Evolutionary conservation across 2,888 invertebrate genomes (phyloP), one percentile per base, ranked within the genome.

Genomic region (Ennomos quercinarius): DNA sequence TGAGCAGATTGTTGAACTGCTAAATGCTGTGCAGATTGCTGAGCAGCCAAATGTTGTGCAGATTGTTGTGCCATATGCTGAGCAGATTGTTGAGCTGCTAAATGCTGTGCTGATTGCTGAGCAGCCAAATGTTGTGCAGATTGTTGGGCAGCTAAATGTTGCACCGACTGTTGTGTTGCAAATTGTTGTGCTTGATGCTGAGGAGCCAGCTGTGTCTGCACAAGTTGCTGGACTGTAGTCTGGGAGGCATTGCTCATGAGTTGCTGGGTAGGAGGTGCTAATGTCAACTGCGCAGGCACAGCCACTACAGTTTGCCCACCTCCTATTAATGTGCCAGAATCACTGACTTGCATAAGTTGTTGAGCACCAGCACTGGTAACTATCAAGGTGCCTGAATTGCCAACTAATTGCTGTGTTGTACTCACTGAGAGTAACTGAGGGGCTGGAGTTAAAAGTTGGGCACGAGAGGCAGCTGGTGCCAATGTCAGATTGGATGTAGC

Each of bases 261-360:
- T 61, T 92, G 92, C 55, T 88, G 91, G 10, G 87, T 74, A 11
- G 85, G 83, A 42, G 86, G 91, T 43, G 83, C 89, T 55, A 92
- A 71, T 10, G 92, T 91, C 27, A 92, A 72, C 70, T 92, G 92
- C 36, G 92, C 92, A 49, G 92, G 92, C 10, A 92, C 90, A 37
- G 91, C 91, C 34, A 92, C 92, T 48, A 92, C 91, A 51, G 91
- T 91, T 68, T 91, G 91, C 10, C 92, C 91, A 13, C 86, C 91
- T 54, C 91, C 86, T 91, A 92, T 92, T 42, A 92, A 72, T 45
- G 89, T 91, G 4, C 91, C 91, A 11, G 92, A 92, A 70, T 92
- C 92, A 81, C 92, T 91, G 11, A 92, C 92, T 85, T 92, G 92
- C 92, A 92, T 91, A 6, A 92, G 69, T 72, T 92, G 92, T 62